phyloP scores from a whole-genome alignment of 2,113 vertebrate genomes.

The Corythornis cristatus region DNA sequence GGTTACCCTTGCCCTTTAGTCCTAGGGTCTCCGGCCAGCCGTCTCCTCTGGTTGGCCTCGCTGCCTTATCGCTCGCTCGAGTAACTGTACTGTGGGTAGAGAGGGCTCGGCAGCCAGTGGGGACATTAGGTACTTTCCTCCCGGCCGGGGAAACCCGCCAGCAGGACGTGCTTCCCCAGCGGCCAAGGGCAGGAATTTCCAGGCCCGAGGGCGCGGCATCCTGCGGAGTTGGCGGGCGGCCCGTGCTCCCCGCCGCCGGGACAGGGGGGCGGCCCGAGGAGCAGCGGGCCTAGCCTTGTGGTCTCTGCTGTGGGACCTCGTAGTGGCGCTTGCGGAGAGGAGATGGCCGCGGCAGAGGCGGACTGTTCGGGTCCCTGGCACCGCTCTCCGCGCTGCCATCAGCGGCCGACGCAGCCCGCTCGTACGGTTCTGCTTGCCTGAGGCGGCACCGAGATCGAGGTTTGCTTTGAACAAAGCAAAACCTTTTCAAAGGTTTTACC shows the following conservation, averaged over 20 bases:
- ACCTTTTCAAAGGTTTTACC: not conserved
- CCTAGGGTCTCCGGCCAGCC: no score
- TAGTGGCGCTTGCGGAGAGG: no score
- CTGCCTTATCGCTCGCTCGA: not conserved
- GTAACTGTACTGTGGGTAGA: not conserved
- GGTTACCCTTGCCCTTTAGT: fast-evolving
- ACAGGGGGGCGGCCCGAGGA: not conserved
- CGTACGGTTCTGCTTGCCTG: fast-evolving
- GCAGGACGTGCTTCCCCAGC: not conserved
- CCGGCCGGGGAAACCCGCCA: constrained; percentile 16
- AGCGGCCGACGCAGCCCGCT: fast-evolving
- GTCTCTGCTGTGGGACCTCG: no score
- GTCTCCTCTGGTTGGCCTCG: not conserved
- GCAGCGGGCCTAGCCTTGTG: no score
- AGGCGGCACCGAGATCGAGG: fast-evolving
- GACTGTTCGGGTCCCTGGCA: no score
- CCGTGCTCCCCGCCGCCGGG: not conserved
- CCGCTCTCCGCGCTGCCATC: fast-evolving
- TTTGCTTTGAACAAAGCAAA: not conserved
- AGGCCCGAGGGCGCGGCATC: not conserved
- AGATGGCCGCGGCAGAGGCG: no score
- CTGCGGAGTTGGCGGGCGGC: not conserved
- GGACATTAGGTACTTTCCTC: constrained; percentile 50
- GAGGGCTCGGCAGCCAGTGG: not conserved
- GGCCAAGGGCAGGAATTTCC: not conserved